phyloP scores from a whole-genome alignment of 64 coral and sea anemone genomes.

The Pachyseris speciosa region DNA sequence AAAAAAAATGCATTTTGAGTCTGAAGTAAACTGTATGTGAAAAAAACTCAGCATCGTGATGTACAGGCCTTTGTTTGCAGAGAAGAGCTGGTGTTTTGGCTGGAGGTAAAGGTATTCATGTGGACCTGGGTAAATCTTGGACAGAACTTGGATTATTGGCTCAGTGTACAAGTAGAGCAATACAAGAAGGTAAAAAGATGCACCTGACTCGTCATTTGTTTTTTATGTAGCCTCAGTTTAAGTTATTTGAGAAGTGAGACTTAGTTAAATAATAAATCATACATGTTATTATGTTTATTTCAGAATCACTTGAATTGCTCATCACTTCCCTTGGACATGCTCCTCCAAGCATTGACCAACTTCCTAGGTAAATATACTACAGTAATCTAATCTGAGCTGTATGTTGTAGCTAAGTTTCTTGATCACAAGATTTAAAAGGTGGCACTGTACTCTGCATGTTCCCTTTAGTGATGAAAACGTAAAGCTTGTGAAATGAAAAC shows the following conservation, averaged over 20 bases:
- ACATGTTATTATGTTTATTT: no score
- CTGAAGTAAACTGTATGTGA: not conserved
- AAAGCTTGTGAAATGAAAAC: no score
- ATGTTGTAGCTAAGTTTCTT: no score
- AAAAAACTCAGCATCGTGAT: not conserved
- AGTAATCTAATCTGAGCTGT: no score
- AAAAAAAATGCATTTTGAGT: not conserved
- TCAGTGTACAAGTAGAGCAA: slow-evolving; percentile 66
- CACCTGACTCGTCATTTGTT: not conserved
- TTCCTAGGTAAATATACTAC: slow-evolving; percentile 69
- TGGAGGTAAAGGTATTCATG: slow-evolving; percentile 87
- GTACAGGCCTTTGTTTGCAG: slow-evolving; percentile 39
- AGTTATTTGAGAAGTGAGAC: no score
- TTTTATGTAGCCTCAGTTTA: no score
- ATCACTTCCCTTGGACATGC: slow-evolving; percentile 78
- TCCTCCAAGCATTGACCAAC: slow-evolving; percentile 33
- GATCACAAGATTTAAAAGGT: not conserved
- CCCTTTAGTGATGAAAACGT: no score
- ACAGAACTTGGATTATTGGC: slow-evolving; percentile 88
- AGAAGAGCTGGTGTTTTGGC: slow-evolving; percentile 81
- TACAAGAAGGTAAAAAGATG: slow-evolving; percentile 81
- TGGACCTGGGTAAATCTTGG: slow-evolving; percentile 90
- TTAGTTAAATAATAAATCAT: no score
- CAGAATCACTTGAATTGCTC: slow-evolving; percentile 71
- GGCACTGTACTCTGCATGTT: no score